phyloP scores from a whole-genome alignment of 1,140 invertebrate species.

The Elymnias hypermnestra region DNA sequence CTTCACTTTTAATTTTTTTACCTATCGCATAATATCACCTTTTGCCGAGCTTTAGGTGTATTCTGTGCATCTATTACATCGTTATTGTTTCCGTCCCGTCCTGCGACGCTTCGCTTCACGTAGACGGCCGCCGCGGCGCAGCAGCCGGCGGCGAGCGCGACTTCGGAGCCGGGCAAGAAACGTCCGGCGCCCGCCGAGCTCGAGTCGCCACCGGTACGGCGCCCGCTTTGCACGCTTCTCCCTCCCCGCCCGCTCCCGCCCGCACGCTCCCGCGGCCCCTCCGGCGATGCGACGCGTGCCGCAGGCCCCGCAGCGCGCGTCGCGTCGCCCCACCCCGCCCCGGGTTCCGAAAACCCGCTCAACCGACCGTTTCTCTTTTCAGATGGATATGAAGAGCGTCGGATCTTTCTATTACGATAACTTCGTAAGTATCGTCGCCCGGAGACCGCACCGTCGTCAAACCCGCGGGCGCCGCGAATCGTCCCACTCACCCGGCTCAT shows the following conservation, averaged over 20 bases:
- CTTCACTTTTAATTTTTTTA: conserved; percentile 73
- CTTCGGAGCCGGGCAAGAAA: conserved; percentile 68
- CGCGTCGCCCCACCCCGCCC: conserved; percentile 41
- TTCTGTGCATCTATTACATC: conserved; percentile 76
- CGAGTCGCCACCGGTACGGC: conserved; percentile 68
- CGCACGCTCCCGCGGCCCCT: conserved; percentile 52
- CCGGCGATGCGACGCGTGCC: conserved; percentile 41
- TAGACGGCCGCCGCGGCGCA: conserved; percentile 70
- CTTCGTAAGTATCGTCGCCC: conserved; percentile 86
- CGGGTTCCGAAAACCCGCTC: conserved; percentile 44
- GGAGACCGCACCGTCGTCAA: neutral
- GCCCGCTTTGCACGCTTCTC: conserved; percentile 64
- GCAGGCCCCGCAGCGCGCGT: conserved; percentile 40
- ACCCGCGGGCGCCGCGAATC: neutral
- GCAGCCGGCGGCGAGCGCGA: conserved; percentile 62
- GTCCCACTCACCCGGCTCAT: neutral
- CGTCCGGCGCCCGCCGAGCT: conserved; percentile 67
- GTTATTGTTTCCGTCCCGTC: conserved; percentile 75
- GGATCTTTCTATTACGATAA: conserved; percentile 95
- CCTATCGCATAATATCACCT: conserved; percentile 74
- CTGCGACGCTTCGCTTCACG: conserved; percentile 75
- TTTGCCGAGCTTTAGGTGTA: conserved; percentile 74
- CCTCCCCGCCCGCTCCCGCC: conserved; percentile 45
- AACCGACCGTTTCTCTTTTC: conserved; percentile 77
- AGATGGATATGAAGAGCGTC: conserved; percentile 96